Conservation (phyloP, 1,140 invertebrate species). For the Calephelis virginiensis region DNA sequence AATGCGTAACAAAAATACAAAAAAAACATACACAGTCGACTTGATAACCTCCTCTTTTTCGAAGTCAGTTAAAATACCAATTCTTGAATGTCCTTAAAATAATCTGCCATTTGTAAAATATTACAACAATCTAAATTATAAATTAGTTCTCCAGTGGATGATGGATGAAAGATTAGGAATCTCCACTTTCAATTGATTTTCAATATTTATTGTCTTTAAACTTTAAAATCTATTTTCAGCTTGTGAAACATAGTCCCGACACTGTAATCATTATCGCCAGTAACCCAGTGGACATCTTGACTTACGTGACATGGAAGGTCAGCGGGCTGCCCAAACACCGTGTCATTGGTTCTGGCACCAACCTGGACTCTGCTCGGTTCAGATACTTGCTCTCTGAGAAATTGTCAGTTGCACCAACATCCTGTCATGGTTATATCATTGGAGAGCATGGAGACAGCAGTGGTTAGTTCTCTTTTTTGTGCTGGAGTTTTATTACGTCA, state of each 20-base stretch:
- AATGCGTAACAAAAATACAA: too few relatives aligned
- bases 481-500: too few relatives aligned
- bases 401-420: slow-evolving; percentile 88
- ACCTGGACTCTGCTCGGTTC: slow-evolving; percentile 93
- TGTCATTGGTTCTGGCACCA: slow-evolving; percentile 94
- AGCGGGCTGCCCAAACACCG: slow-evolving; percentile 91
- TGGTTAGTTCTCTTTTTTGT: slow-evolving; percentile 50
- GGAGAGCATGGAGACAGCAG: slow-evolving; percentile 85
- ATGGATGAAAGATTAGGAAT: too few relatives aligned
- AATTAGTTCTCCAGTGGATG: too few relatives aligned
- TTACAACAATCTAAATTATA: too few relatives aligned
- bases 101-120: too few relatives aligned
- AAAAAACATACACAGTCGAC: too few relatives aligned
- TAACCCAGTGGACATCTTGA: slow-evolving; percentile 94
- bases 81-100: too few relatives aligned
- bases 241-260: slow-evolving; percentile 92
- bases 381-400: slow-evolving; percentile 92
- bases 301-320: slow-evolving; percentile 95
- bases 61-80: too few relatives aligned
- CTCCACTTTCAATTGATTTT: too few relatives aligned
- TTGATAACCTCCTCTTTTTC: too few relatives aligned
- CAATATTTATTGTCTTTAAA: neutral
- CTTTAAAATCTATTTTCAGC: slow-evolving; percentile 43
- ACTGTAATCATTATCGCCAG: slow-evolving; percentile 93
- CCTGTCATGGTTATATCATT: slow-evolving; percentile 93